These are phyloP conservation scores for Akabosia matsudoensis DNA, from an alignment of 1,140 invertebrate species.

Conservation along the genomic window DNA sequence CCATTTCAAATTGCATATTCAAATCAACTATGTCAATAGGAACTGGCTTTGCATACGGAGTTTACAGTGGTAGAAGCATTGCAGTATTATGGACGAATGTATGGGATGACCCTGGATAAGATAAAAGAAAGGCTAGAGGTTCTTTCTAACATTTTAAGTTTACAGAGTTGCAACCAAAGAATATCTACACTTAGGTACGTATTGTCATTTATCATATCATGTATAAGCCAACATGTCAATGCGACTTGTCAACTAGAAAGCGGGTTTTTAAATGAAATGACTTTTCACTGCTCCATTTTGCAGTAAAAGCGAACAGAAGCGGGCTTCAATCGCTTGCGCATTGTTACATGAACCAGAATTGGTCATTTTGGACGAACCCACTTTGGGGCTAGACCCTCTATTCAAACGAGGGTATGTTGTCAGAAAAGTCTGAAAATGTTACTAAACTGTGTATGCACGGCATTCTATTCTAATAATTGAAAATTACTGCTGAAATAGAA, in stretches of 20 bases:
- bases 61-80: conserved; percentile 1
- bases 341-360: conserved; percentile 13
- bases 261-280: too few relatives aligned
- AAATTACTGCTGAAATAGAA: not conserved
- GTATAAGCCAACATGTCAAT: too few relatives aligned
- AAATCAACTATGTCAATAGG: not conserved
- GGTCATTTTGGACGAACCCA: conserved; percentile 7
- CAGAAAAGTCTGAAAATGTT: not conserved
- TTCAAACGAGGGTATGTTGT: conserved; percentile 2
- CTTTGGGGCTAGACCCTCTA: not conserved
- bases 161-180: not conserved
- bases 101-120: conserved; percentile 8
- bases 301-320: not conserved
- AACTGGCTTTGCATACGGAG: conserved; percentile 1
- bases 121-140: conserved; percentile 15
- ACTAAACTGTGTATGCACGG: not conserved
- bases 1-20: too few relatives aligned
- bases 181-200: conserved; percentile 2
- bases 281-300: not conserved
- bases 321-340: conserved; percentile 16
- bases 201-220: not conserved
- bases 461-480: not conserved
- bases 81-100: conserved; percentile 14
- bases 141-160: not conserved
- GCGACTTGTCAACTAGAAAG: too few relatives aligned